A percentile compares a stretch with the other conserved stretches of the same genome.
These are phyloP conservation scores for Aphyosemion australe DNA, from an alignment of 2,113 vertebrate genomes.

Conservation along the genomic window DNA sequence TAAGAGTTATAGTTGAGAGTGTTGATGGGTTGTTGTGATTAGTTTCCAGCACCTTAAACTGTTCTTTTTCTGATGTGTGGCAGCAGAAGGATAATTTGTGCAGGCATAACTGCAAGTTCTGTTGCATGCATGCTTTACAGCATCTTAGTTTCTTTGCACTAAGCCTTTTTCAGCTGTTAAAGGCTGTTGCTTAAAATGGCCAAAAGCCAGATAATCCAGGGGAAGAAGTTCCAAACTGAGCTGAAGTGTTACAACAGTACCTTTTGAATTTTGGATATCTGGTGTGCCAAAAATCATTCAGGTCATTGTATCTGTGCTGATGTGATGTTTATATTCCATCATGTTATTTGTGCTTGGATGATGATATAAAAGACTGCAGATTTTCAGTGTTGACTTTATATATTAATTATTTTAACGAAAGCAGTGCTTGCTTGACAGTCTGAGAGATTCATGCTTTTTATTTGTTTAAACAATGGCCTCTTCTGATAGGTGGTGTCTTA, in stretches of 20 bases:
- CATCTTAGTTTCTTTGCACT: constrained; percentile 72
- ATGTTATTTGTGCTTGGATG: constrained; percentile 61
- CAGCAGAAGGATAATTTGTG: constrained; percentile 48
- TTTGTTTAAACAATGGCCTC: constrained; percentile 46
- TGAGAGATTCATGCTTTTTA: constrained; percentile 59
- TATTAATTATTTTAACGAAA: constrained; percentile 36
- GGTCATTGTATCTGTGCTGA: constrained; percentile 70
- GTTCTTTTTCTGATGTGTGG: constrained; percentile 25
- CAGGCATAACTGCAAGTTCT: constrained; percentile 55
- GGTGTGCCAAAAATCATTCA: constrained; percentile 75
- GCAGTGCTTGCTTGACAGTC: constrained; percentile 46
- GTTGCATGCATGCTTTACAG: constrained; percentile 73
- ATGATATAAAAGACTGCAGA: constrained; percentile 49
- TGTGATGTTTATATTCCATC: constrained; percentile 61
- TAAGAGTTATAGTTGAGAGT: constrained; percentile 52
- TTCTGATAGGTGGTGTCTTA: constrained; percentile 38
- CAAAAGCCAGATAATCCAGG: constrained; percentile 58
- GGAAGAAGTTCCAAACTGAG: constrained; percentile 24
- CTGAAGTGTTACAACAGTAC: constrained; percentile 18
- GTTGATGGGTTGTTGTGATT: constrained; percentile 51
- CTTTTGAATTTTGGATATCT: constrained; percentile 57
- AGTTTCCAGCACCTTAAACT: constrained; percentile 48
- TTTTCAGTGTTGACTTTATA: constrained; percentile 59
- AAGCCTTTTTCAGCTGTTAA: constrained; percentile 72
- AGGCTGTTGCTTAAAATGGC: constrained; percentile 73